These are phyloP conservation scores for Himalopsyche phryganea DNA, from an alignment of 1,140 invertebrate species.

Conservation along the genomic window DNA sequence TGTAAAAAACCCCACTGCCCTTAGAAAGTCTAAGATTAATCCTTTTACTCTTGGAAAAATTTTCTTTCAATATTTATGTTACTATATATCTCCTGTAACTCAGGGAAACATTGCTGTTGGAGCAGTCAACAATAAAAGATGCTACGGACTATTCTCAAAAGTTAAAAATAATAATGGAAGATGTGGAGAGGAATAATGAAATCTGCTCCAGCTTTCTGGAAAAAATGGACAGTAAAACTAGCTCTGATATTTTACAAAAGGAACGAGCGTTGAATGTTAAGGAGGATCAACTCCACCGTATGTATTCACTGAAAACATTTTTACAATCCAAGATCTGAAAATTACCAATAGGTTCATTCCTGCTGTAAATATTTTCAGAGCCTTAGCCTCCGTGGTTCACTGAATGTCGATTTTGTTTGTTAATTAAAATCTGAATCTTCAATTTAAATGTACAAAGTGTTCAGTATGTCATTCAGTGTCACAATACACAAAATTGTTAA, in stretches of 20 bases:
- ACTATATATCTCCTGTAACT: too few relatives aligned
- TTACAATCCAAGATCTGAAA: conserved; percentile 3
- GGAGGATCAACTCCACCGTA: conserved; percentile 28
- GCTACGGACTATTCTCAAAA: conserved; percentile 22
- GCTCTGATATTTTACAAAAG: conserved; percentile 3
- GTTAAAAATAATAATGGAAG: conserved; percentile 12
- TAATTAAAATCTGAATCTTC: too few relatives aligned
- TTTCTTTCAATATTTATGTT: too few relatives aligned
- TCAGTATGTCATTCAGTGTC: too few relatives aligned
- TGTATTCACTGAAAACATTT: conserved; percentile 1
- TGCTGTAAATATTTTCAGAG: too few relatives aligned
- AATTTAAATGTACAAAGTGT: too few relatives aligned
- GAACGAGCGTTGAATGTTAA: conserved; percentile 7
- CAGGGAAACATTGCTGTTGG: conserved; percentile 18
- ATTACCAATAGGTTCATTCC: conserved; percentile 1
- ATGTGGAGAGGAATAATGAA: conserved; percentile 24
- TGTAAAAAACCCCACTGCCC: too few relatives aligned
- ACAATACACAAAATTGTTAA: too few relatives aligned
- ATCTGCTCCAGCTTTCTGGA: conserved; percentile 18
- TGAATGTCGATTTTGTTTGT: too few relatives aligned
- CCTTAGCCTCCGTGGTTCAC: too few relatives aligned
- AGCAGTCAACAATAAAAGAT: conserved; percentile 21
- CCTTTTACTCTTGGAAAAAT: too few relatives aligned
- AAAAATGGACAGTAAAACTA: conserved; percentile 18
- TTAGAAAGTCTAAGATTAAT: too few relatives aligned